Evolutionary conservation across 2,113 vertebrate species (phyloP), one percentile per base, ranked within the genome.

Genomic region (Collichthys lucidus): DNA sequence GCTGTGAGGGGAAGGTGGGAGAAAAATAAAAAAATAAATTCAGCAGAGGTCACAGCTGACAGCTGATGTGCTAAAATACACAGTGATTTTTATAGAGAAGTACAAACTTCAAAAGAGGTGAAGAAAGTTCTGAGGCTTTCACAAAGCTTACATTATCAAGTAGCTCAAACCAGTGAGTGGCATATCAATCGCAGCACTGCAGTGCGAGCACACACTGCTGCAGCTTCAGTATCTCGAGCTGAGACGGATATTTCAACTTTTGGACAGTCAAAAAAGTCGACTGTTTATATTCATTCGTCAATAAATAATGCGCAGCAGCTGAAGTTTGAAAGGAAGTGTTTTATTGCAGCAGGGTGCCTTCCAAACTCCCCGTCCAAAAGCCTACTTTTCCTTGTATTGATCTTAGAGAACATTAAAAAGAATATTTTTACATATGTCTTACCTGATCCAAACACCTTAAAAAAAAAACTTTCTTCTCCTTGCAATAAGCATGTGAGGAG

Each of bases 1-100:
- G 86, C 97, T 98, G 88, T 22, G 20, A 46, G 78, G 63, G 20
- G 22, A 79, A 62, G 19, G 56, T 4, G 35, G 8, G n/a, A 75
- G 15, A 29, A 50, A 63, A 82, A 10, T 60, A 82, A 10, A 67
- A 11, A 14, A 7, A 67, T 12, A 16, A 68, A 46, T 15, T 79
- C 29, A 78, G 56, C 20, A 16, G 31, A 50, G 59, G 63, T 82
- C n/a, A 69, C 6, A 47, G 47, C 60, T 56, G 53, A 77, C 65
- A 73, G 74, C 26, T 9, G 35, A 31, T 19, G 49, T 63, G 26
- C 22, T 64, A 0, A 73, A 63, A 64, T 49, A 79, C 50, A 59
- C 26, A 56, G 24, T 16, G 14, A 14, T 64, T 64, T 74, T 69
- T 71, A 24, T 6, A 22, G 7, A 22, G 47, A 80, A 42, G 19